Evolutionary conservation across 2,797 vertebrate species (phyloP), one percentile per base, ranked within the genome.

Genomic region (Rhinogobio ventralis): DNA sequence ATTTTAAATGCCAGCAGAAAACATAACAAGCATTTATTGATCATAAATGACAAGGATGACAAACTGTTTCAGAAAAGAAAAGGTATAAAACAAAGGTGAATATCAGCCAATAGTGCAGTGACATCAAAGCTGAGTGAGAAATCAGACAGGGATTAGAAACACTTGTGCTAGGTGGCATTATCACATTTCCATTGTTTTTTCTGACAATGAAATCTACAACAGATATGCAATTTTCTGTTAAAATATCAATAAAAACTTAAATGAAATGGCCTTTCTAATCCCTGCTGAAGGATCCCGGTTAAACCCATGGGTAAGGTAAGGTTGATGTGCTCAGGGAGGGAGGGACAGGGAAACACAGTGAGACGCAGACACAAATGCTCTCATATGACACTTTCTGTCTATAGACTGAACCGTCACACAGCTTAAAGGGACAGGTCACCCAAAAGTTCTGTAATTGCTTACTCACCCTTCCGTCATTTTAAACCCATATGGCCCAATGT

Each of bases 41-140:
- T 86, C 53, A 96, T 95, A 97, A 95, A 96, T 96, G 96, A 96
- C 93, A 89, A 95, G 85, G 95, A 96, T 96, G 96, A 96, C 93
- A 89, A 95, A 85, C 93, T 89, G 73, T 89, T 92, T 91, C 87
- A 69, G 74, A 79, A 89, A 85, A 89, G 33, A 86, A 85, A 87
- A 86, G 80, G 83, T 86, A 77, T 15, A 78, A 30, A 53, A 69
- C 57, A 72, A 60, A 39, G 20, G 68, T 60, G 42, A 66, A 66
- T 46, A 73, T 72, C 68, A 82, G 69, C 69, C 69, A 82, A 36
- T 28, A 71, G 67, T 60, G 78, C 36, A 82, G 42, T 73, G 71
- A 68, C 42, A 73, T 33, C 25, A 64, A 79, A 28, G 79, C 64
- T 55, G 33, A 57, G n/a, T 71, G 79, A 72, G 36, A 25, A 36